Base-by-base conservation (phyloP, 2,113 vertebrate genomes). In the Pedetes capensis region DNA sequence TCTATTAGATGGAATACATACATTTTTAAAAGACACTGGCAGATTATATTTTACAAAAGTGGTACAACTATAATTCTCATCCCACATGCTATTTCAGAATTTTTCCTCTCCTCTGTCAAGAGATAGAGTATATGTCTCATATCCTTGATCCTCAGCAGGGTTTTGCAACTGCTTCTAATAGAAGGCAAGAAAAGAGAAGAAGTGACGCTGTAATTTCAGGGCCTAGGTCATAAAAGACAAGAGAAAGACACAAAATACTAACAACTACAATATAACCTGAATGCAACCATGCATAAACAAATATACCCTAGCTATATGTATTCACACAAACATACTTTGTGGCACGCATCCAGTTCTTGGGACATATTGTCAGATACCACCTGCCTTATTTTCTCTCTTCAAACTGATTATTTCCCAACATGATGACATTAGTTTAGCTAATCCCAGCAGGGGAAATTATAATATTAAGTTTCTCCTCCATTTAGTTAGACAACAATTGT, bases 381-480 rank as follows among this genome's bases (percentile, higher is more conserved):
- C 39, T 84, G 37, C 42, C n/a, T 93, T 49, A 37, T 59, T 93
- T 91, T 94, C 66, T 90, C 53, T 91, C 44, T 93, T 91, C 57
- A 86, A 90, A 88, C 49, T 74, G 59, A 81, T 87, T 82, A 79
- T 90, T 93, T 92, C 61, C 69, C 87, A 87, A 66, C 39, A 32
- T 49, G 59, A 90, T 80, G 80, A 93, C 59, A 76, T 34, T 66
- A 85, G 47, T 68, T 92, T 95, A 92, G 44, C 71, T 85, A 89
- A 91, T 88, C 68, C 51, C 29, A 85, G 27, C 71, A 74, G 85
- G 39, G 22, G 39, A 90, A 71, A 94, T 84, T 89, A 93, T 84
- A 86, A 84, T 55, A 90, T 87, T 97, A 95, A 87, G 39, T 92
- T 96, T 95, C 61, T 90, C 82, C 53, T 94, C 72, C 44, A 42